Conservation (phyloP, 1,140 invertebrate genomes). For the Drosophila bocki region DNA sequence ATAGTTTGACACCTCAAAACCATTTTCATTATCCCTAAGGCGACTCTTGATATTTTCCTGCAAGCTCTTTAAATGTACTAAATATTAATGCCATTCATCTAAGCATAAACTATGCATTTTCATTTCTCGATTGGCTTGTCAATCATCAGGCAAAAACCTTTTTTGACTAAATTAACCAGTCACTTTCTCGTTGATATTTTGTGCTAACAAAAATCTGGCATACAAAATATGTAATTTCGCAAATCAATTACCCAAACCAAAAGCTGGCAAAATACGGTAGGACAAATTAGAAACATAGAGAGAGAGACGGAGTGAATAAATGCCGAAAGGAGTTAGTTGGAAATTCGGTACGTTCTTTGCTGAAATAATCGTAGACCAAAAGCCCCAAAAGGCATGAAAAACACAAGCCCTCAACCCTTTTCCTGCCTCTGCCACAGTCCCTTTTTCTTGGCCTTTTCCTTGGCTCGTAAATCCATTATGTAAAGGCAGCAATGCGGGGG, state of each 20-base stretch:
- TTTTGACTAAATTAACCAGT: constrained; percentile 37
- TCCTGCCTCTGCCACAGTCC: constrained; percentile 1
- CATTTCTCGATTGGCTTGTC: constrained; percentile 12
- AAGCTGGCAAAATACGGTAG: background rate
- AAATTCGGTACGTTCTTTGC: constrained; percentile 4
- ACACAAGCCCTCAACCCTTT: constrained; percentile 22
- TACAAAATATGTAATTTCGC: constrained; percentile 39
- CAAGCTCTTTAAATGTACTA: constrained; percentile 7
- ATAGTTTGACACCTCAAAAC: constrained; percentile 10
- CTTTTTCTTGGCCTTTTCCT: constrained; percentile 37
- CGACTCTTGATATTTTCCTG: background rate
- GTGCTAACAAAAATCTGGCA: constrained; percentile 31
- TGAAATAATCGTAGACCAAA: constrained; percentile 26
- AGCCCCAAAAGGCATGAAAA: constrained; percentile 17
- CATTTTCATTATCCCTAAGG: constrained; percentile 5
- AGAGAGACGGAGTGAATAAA: background rate
- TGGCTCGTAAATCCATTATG: constrained; percentile 22
- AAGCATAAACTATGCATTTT: background rate
- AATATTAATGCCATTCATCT: constrained; percentile 13
- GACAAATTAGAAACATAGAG: background rate
- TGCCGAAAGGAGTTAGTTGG: constrained; percentile 29
- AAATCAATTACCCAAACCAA: constrained; percentile 57
- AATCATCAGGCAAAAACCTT: constrained; percentile 5
- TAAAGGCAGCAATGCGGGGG: constrained; percentile 14
- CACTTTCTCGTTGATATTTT: constrained; percentile 10